These are phyloP conservation scores for Patiria pectinifera DNA, from an alignment of 53 echinoderm and acorn worm species.

Conservation along the genomic window DNA sequence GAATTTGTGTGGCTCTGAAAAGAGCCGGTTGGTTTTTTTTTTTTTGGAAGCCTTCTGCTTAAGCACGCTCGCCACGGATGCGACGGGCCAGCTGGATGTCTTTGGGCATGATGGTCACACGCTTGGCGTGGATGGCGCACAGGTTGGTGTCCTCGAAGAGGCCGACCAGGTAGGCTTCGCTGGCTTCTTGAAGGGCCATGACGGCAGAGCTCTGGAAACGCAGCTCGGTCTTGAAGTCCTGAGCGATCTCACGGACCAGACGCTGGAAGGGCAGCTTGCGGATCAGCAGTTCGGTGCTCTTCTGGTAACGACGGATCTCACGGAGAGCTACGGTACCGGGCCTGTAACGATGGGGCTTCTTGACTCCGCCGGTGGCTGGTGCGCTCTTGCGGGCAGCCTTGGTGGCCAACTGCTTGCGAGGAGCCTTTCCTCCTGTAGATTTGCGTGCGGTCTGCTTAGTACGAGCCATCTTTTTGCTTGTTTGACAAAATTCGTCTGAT, in stretches of 20 bases:
- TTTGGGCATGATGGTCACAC: conserved; percentile 97
- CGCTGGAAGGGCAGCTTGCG: conserved; percentile 95
- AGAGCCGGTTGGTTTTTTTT: conserved; percentile 69
- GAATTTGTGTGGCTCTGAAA: conserved; percentile 77
- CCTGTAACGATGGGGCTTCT: conserved; percentile 99
- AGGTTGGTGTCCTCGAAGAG: conserved; percentile 94
- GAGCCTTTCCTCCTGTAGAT: conserved; percentile 99
- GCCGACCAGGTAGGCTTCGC: conserved; percentile 94
- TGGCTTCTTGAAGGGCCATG: conserved; percentile 92
- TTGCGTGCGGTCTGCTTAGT: conserved; percentile 98
- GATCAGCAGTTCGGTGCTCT: conserved; percentile 80
- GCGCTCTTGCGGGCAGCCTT: conserved; percentile 97
- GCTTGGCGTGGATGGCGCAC: conserved; percentile 97
- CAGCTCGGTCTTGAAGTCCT: conserved; percentile 97
- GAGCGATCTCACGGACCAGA: conserved; percentile 95
- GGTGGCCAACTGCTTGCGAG: conserved; percentile 96
- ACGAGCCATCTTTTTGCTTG: conserved; percentile 81
- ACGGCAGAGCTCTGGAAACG: conserved; percentile 95
- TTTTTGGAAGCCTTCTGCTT: conserved; percentile 8
- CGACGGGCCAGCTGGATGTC: conserved; percentile 94
- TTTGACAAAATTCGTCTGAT: conserved; percentile 40
- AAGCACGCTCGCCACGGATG: conserved; percentile 96
- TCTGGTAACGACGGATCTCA: conserved; percentile 82
- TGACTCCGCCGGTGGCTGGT: conserved; percentile 85
- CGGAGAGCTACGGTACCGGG: conserved; percentile 87